These are phyloP conservation scores for Campopleginae sp. DNA, from an alignment of 2,888 invertebrate species.

Conservation along the genomic window DNA sequence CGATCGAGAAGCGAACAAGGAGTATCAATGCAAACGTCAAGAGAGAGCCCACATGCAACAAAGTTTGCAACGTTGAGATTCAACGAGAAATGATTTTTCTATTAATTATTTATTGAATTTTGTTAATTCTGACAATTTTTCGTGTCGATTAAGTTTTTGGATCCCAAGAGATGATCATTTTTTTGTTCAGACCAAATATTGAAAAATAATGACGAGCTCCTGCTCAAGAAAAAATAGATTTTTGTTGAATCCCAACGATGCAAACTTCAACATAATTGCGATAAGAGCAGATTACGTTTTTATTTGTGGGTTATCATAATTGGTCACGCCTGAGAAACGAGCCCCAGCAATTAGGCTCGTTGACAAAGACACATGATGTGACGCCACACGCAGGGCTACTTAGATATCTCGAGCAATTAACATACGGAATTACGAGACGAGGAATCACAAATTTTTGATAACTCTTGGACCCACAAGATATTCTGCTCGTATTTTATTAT, in stretches of 20 bases:
- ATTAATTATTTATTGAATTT: no score
- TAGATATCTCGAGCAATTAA: constrained; percentile 20
- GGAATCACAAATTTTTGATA: constrained; percentile 32
- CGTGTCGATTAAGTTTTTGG: no score
- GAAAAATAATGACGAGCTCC: no score
- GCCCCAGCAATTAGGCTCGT: constrained; percentile 39
- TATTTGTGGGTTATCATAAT: constrained; percentile 40
- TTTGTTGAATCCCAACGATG: no score
- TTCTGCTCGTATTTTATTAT: constrained; percentile 11
- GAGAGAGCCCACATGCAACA: no score
- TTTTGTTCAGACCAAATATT: no score
- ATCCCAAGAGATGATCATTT: no score
- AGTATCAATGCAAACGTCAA: neutral
- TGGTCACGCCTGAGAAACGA: constrained; percentile 5
- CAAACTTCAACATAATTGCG: no score
- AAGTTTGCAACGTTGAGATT: no score
- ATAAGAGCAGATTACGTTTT: neutral
- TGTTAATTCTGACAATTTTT: no score
- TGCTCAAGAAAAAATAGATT: no score
- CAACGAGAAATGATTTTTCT: no score
- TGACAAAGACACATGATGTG: constrained; percentile 15
- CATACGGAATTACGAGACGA: neutral
- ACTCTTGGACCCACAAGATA: constrained; percentile 19
- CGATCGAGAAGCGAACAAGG: neutral
- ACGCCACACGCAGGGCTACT: neutral